A percentile compares a stretch with the other conserved stretches of the same genome.
phyloP scores from a whole-genome alignment of 2,888 invertebrate species.

The Clunio marinus region DNA sequence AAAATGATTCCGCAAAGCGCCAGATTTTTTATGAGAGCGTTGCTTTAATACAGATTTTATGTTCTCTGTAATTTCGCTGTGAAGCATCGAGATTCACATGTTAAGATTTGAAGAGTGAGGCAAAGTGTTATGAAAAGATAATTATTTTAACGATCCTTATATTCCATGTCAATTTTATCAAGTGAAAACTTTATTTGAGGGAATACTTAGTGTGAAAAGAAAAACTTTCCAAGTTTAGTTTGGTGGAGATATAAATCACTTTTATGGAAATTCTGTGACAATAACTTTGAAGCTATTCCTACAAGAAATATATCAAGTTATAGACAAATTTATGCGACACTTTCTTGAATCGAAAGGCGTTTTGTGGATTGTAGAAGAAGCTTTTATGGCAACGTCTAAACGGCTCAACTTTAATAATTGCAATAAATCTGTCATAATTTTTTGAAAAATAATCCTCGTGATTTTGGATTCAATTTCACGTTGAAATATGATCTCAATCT shows the following conservation, averaged over 20 bases:
- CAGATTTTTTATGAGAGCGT: neutral
- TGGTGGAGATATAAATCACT: slow-evolving; percentile 22
- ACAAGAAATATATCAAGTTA: slow-evolving; percentile 26
- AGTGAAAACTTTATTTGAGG: too few relatives aligned
- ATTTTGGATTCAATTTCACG: neutral
- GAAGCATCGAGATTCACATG: too few relatives aligned
- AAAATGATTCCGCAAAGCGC: neutral
- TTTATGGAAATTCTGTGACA: neutral
- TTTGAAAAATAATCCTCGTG: neutral
- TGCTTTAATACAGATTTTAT: neutral
- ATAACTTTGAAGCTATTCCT: slow-evolving; percentile 6
- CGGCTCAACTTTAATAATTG: slow-evolving; percentile 36
- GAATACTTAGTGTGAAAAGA: neutral
- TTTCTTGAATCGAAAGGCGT: slow-evolving; percentile 32
- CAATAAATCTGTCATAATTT: slow-evolving; percentile 37
- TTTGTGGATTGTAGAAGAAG: slow-evolving; percentile 12
- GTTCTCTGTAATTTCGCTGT: neutral
- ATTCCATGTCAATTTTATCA: too few relatives aligned
- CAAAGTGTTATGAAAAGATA: neutral
- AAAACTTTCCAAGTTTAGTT: neutral
- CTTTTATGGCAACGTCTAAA: slow-evolving; percentile 14
- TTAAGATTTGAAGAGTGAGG: neutral
- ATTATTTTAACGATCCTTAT: too few relatives aligned
- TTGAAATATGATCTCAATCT: neutral
- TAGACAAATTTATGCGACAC: slow-evolving; percentile 32